phyloP scores from a whole-genome alignment of 2,113 vertebrate genomes.

The Eidolon helvum region DNA sequence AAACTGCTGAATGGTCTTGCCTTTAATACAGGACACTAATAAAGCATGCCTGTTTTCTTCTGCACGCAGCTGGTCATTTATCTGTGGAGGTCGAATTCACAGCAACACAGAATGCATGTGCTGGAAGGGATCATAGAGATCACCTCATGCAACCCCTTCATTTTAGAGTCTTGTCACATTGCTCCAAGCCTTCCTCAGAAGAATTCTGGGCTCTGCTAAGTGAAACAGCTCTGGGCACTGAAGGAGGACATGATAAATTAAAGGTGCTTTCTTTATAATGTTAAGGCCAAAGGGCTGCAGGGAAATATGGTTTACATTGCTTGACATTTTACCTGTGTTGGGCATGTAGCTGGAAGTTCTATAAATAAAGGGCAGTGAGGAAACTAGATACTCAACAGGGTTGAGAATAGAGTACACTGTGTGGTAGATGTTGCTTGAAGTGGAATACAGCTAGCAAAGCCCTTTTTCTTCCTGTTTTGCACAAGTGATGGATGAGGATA shows the following conservation, averaged over 20 bases:
- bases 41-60: slow-evolving; percentile 61
- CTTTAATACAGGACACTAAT: slow-evolving; percentile 43
- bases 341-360: background rate
- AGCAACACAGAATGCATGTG: background rate
- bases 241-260: slow-evolving; percentile 1
- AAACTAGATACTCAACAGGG: background rate
- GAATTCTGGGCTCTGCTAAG: slow-evolving; percentile 27
- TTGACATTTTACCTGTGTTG: slow-evolving; percentile 62
- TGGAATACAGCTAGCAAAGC: background rate
- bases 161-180: slow-evolving; percentile 38
- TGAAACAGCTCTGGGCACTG: slow-evolving; percentile 41
- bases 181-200: slow-evolving; percentile 23
- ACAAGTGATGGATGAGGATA: background rate
- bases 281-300: background rate
- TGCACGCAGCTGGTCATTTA: slow-evolving; percentile 65
- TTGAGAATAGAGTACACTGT: background rate
- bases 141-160: background rate
- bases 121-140: background rate
- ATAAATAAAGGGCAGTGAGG: slow-evolving; percentile 42
- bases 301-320: background rate
- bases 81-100: background rate
- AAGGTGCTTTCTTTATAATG: slow-evolving; percentile 20
- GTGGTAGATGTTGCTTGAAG: background rate
- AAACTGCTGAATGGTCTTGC: slow-evolving; percentile 36
- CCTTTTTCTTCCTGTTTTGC: background rate